Base-by-base conservation (phyloP, 2,113 vertebrate genomes). In the Porphyrio hochstetteri region DNA sequence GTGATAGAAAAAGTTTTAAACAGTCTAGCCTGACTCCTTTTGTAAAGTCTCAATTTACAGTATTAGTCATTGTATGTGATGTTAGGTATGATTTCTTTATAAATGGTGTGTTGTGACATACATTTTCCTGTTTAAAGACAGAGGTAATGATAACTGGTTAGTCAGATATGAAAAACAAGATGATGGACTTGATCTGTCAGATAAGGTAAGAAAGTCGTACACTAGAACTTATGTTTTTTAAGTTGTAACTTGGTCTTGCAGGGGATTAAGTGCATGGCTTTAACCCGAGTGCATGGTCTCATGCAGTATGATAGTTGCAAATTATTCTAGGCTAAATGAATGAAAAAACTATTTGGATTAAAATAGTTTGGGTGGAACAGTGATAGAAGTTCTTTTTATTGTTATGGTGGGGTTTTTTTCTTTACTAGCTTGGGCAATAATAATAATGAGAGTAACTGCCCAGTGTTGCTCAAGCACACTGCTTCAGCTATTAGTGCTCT, bases 131-230 rank as follows among this genome's bases (percentile, higher is more conserved):
- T 97, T 95, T 61, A 94, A 97, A 99, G 99, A 99, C 97, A 98
- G 99, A 92, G 99, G 99, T 75, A 99, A 99, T 4, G 99, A 99
- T 95, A 99, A 99, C 97, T 99, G 99, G 99, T 97, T 99, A 96
- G 98, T 99, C 96, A 99, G 97, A 97, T 99, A 99, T 53, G 99
- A 99, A 96, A 99, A 99, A 69, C 97, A 98, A 81, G 98, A 98
- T 86, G 96, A 96, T 70, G 97, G 31, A 87, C 95, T 61, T 33
- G 96, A 98, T 56, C 72, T 72, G 28, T 90, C 95, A 70, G 95
- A 97, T 84, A 98, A 99, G 98, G 99, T 99, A 96, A 98, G 95
- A 81, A 83, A 75, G 93, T 42, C 9, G 9, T 82, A 31, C 52
- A 82, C 40, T 64, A 71, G 71, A 82, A 72, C 3, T 59, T 82